A percentile compares a stretch with the other conserved stretches of the same genome.
phyloP scores from a whole-genome alignment of 2,113 vertebrate genomes.

The Vanacampus margaritifer region DNA sequence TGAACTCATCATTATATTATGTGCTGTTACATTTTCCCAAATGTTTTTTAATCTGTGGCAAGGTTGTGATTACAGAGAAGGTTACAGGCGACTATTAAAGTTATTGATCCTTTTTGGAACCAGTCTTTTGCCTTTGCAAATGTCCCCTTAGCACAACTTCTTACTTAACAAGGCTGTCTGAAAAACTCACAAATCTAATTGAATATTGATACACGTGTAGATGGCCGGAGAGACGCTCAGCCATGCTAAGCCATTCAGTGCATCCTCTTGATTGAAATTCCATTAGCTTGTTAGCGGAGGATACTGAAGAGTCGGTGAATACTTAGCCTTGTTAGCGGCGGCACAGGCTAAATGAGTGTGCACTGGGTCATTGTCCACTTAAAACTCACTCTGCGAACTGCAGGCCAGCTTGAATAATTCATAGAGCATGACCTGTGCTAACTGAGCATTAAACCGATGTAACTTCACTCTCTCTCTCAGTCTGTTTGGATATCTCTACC shows the following conservation, averaged over 20 bases:
- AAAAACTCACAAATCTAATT: slow-evolving; percentile 67
- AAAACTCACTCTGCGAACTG: slow-evolving; percentile 64
- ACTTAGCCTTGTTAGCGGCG: slow-evolving; percentile 71
- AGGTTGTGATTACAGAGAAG: slow-evolving; percentile 48
- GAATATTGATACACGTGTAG: slow-evolving; percentile 69
- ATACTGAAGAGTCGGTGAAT: slow-evolving; percentile 63
- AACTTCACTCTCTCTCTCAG: slow-evolving; percentile 58
- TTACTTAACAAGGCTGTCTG: slow-evolving; percentile 63
- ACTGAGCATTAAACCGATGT: slow-evolving; percentile 59
- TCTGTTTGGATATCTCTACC: slow-evolving; percentile 67
- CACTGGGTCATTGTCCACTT: slow-evolving; percentile 76
- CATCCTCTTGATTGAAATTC: slow-evolving; percentile 75
- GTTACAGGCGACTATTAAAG: slow-evolving; percentile 40
- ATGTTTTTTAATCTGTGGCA: slow-evolving; percentile 27
- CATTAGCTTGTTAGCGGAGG: slow-evolving; percentile 76
- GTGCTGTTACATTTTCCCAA: slow-evolving; percentile 15
- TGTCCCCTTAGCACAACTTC: slow-evolving; percentile 55
- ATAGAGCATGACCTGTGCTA: slow-evolving; percentile 60
- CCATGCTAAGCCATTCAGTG: slow-evolving; percentile 63
- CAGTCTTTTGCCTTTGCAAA: slow-evolving; percentile 48
- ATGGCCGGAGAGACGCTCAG: slow-evolving; percentile 41
- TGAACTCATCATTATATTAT: slow-evolving; percentile 21
- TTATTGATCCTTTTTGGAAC: slow-evolving; percentile 34
- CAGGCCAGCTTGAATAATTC: slow-evolving; percentile 70
- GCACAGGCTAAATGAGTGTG: slow-evolving; percentile 70